Conservation (phyloP, 1,140 invertebrate species). For the Caerostris darwini region DNA sequence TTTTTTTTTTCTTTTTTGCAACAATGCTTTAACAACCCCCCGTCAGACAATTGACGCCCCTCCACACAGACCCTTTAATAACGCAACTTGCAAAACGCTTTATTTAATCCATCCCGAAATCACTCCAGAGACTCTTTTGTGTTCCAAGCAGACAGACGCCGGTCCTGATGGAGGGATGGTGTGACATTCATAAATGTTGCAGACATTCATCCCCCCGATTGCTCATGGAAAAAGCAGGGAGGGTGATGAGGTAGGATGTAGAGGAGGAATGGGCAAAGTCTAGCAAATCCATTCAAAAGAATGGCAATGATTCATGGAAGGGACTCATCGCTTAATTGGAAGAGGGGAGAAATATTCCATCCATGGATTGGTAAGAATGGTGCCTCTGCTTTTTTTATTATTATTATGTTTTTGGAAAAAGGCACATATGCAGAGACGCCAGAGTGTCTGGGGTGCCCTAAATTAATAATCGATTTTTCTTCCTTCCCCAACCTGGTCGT, state of each 20-base stretch:
- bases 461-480: conserved; percentile 16
- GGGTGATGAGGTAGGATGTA: not conserved
- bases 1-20: no score
- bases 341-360: not conserved
- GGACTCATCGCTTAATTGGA: not conserved
- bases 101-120: not conserved
- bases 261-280: not conserved
- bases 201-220: conserved; percentile 12
- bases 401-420: not conserved
- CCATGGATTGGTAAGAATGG: not conserved
- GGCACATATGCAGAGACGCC: not conserved
- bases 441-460: not conserved
- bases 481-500: not conserved
- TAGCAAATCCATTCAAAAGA: not conserved
- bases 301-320: conserved; percentile 41
- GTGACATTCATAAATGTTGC: conserved; percentile 40
- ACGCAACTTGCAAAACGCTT: not conserved
- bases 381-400: no score
- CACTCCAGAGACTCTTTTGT: not conserved
- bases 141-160: conserved; percentile 2
- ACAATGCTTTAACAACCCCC: not conserved
- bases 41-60: not conserved
- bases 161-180: not conserved
- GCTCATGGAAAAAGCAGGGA: not conserved
- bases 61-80: not conserved